phyloP scores from a whole-genome alignment of 2,113 vertebrate genomes.

The Myiagra hebetior region DNA sequence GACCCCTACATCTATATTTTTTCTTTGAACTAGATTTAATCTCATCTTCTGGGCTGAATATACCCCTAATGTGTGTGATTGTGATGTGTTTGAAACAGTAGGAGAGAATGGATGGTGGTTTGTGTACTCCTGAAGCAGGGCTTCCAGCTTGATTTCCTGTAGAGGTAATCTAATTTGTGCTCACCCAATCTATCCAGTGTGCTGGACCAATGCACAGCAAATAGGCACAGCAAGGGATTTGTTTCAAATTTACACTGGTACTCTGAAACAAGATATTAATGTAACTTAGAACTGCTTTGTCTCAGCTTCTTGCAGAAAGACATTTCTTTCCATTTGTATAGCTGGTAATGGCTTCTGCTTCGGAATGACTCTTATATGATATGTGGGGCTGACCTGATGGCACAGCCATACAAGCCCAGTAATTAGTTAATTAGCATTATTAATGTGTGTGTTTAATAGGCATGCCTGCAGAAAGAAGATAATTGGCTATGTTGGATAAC shows the following conservation, averaged over 20 bases:
- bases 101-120: background rate
- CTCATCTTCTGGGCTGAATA: background rate
- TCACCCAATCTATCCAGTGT: background rate
- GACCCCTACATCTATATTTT: background rate
- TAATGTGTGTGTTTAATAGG: background rate
- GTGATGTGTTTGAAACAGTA: background rate
- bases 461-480: background rate
- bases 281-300: background rate
- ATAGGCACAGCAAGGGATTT: background rate
- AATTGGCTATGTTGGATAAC: background rate
- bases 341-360: background rate
- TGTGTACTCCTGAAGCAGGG: background rate
- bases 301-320: background rate
- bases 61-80: fast-evolving
- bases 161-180: background rate
- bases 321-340: background rate
- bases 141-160: background rate
- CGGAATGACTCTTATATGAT: fast-evolving
- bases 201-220: background rate
- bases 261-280: background rate
- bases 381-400: background rate
- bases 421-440: background rate
- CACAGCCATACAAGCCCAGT: background rate
- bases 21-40: background rate
- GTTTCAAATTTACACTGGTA: background rate